These are phyloP conservation scores for Apogon hyalosoma DNA, from an alignment of 2,797 vertebrate genomes.

Conservation along the genomic window DNA sequence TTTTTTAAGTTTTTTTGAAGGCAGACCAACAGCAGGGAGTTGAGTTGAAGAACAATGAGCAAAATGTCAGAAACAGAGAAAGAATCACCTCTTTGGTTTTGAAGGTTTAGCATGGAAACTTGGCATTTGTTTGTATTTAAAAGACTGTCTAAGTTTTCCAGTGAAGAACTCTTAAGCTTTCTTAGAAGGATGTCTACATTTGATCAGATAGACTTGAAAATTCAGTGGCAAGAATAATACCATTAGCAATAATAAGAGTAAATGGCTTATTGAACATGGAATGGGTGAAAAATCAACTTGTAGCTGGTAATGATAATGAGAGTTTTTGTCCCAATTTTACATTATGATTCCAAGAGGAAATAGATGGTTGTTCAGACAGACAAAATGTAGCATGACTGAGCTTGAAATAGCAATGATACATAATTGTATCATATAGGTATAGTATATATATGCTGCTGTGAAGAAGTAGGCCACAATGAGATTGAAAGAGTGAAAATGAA, in stretches of 20 bases:
- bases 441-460: not conserved
- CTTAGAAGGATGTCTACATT: not conserved
- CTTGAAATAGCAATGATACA: not conserved
- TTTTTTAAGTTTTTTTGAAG: constrained; percentile 38
- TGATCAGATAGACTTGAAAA: not conserved
- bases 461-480: constrained; percentile 17
- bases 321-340: constrained; percentile 3
- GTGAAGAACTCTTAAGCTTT: constrained; percentile 19
- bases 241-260: too few species aligned
- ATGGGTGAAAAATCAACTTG: too few species aligned
- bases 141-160: not conserved
- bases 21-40: constrained; percentile 32
- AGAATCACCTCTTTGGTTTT: constrained; percentile 29
- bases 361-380: not conserved
- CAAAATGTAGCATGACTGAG: constrained; percentile 17
- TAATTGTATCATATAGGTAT: not conserved
- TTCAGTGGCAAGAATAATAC: too few species aligned
- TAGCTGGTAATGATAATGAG: too few species aligned
- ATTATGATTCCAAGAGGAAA: not conserved
- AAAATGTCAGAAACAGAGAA: constrained; percentile 35
- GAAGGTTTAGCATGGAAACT: constrained; percentile 21
- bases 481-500: constrained; percentile 7
- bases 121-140: constrained; percentile 23
- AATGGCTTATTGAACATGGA: too few species aligned
- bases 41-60: constrained; percentile 15